Evolutionary conservation across 2,113 vertebrate genomes (phyloP).

Genomic region (Ctenomys sociabilis): DNA sequence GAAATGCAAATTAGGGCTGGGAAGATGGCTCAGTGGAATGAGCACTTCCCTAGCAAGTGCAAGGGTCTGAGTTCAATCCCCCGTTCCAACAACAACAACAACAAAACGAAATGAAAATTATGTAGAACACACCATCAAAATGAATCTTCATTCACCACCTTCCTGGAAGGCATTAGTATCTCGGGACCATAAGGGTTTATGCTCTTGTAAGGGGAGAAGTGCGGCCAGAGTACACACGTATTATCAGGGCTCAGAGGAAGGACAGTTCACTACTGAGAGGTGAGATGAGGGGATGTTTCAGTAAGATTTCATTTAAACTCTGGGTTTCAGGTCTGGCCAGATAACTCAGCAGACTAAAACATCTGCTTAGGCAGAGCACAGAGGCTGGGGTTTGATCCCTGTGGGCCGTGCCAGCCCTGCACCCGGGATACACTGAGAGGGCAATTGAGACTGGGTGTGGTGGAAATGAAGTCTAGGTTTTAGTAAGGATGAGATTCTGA

Average conservation of each 20-base stretch:
- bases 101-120: background rate
- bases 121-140: background rate
- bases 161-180: background rate
- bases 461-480: background rate
- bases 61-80: too few relatives aligned
- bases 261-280: background rate
- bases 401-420: too few relatives aligned
- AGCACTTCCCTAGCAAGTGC: too few relatives aligned
- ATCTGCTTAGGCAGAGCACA: too few relatives aligned
- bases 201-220: background rate
- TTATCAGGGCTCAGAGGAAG: background rate
- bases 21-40: too few relatives aligned
- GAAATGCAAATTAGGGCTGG: too few relatives aligned
- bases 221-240: background rate
- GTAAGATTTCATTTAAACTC: slow-evolving; percentile 25
- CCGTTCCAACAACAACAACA: too few relatives aligned
- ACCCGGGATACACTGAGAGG: too few relatives aligned
- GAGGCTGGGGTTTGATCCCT: too few relatives aligned
- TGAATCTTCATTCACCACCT: background rate
- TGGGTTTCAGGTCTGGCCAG: background rate
- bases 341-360: too few relatives aligned
- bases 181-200: background rate
- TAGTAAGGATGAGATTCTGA: slow-evolving; percentile 5
- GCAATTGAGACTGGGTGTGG: too few relatives aligned
- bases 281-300: background rate